Evolutionary conservation across 2,888 invertebrate genomes (phyloP), one percentile per base, ranked within the genome.

Genomic region (Aradus depressus): DNA sequence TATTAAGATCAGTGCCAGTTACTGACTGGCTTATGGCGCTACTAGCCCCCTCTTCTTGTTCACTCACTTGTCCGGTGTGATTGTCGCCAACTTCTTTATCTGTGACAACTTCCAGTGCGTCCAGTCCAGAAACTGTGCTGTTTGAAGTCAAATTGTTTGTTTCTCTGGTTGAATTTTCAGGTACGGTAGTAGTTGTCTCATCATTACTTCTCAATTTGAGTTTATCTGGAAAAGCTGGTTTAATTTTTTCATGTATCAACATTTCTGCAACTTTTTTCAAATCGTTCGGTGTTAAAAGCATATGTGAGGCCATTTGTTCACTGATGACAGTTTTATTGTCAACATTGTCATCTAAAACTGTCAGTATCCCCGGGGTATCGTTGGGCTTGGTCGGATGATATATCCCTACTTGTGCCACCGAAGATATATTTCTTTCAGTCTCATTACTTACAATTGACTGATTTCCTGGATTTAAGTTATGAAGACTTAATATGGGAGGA

Each of bases 161-260:
- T 21, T 50, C 50, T 22, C 43, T 43, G 3, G 18, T 19, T 31
- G 31, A 10, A 31, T 31, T 31, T 31, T 31, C 31, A 31, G 31
- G 31, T 31, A 31, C 12, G 8, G 8, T 12, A 2, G 35, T 47
- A 14, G 16, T 2, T 12, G 26, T n/a, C 28, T 44, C 32, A 14
- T 34, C 34, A 18, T 16, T 14, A 6, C 6, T 34, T 34, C 18
- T 18, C 3, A 18, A 16, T 3, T 16, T 34, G 34, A 16, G 22
- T 4, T 42, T 22, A 22, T 32, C 31, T 3, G 32, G 18, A 39
- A 12, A 19, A 14, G 48, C 32, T 6, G 54, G 50, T 43, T 59
- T 59, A 8, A 56, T 58, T 35, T 55, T 57, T 44, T 59, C 58
- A 16, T 60, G 57, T 5, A 60, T 60, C 16, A 60, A 43, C 35